Conservation (phyloP, 2,888 invertebrate genomes). For the Lasioglossum marginatum region DNA sequence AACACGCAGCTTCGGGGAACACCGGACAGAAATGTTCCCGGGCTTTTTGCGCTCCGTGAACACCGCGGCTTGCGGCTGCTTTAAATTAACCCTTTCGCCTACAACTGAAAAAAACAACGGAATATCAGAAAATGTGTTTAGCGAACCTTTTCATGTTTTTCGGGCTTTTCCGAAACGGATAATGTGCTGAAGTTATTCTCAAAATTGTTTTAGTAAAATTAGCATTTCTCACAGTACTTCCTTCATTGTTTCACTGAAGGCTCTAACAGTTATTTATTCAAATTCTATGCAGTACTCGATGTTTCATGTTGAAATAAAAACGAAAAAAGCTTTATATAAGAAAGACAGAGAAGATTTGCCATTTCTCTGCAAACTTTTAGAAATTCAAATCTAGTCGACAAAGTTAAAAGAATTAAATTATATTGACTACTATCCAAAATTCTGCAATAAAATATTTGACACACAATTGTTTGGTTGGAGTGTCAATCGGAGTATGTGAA, state of each 20-base stretch:
- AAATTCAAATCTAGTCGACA: background rate
- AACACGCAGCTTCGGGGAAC: background rate
- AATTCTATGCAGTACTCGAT: background rate
- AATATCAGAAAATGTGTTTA: background rate
- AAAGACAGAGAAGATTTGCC: too few relatives aligned
- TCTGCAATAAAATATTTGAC: background rate
- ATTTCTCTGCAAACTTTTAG: background rate
- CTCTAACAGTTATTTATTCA: background rate
- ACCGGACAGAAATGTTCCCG: constrained; percentile 4
- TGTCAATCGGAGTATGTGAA: background rate
- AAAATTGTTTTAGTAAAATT: background rate
- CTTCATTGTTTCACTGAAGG: background rate
- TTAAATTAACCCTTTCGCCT: background rate
- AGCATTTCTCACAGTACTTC: background rate
- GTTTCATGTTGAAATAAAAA: too few relatives aligned
- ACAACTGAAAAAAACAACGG: background rate
- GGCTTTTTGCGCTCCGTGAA: background rate
- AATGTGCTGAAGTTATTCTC: background rate
- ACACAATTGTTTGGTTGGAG: background rate
- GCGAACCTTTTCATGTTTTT: background rate
- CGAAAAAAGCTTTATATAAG: too few relatives aligned
- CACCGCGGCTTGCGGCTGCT: background rate
- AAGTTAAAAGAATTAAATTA: background rate
- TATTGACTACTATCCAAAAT: background rate
- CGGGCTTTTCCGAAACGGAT: background rate